Evolutionary conservation across 2,888 invertebrate genomes (phyloP).

Genomic region (Elysia crispata): DNA sequence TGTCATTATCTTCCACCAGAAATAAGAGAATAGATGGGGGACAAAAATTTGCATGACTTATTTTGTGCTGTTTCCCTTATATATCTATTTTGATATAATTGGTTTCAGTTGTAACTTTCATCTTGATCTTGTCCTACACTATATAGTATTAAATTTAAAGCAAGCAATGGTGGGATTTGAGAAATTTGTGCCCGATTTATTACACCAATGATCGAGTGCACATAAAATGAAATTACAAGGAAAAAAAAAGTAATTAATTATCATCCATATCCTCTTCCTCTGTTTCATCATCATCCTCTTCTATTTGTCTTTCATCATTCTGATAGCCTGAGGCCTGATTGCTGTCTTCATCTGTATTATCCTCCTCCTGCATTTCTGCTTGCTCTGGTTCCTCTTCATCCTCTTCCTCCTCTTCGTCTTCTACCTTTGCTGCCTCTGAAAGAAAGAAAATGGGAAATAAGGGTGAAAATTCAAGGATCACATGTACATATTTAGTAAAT

Average conservation of each 20-base stretch:
- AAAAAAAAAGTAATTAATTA: conserved; percentile 28
- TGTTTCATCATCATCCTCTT: conserved; percentile 29
- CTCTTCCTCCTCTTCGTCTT: conserved; percentile 37
- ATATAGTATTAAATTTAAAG: no score
- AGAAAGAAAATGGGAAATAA: conserved; percentile 12
- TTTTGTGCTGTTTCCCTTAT: no score
- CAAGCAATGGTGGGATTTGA: no score
- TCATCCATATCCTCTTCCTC: conserved; percentile 38
- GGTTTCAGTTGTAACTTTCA: no score
- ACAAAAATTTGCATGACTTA: no score
- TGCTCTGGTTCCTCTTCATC: conserved; percentile 16
- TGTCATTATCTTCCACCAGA: no score
- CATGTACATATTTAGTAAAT: not conserved
- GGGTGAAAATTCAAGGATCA: not conserved
- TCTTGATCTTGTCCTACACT: no score
- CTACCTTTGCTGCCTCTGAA: conserved; percentile 28
- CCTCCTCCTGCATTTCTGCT: conserved; percentile 29
- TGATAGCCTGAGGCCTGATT: conserved; percentile 28
- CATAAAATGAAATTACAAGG: no score
- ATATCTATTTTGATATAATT: no score
- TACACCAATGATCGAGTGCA: no score
- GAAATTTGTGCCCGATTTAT: no score
- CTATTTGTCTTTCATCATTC: conserved; percentile 1
- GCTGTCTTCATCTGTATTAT: conserved; percentile 43
- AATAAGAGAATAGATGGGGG: no score